phyloP scores from a whole-genome alignment of 2,888 invertebrate genomes.

The Cyrtodaria siliqua region DNA sequence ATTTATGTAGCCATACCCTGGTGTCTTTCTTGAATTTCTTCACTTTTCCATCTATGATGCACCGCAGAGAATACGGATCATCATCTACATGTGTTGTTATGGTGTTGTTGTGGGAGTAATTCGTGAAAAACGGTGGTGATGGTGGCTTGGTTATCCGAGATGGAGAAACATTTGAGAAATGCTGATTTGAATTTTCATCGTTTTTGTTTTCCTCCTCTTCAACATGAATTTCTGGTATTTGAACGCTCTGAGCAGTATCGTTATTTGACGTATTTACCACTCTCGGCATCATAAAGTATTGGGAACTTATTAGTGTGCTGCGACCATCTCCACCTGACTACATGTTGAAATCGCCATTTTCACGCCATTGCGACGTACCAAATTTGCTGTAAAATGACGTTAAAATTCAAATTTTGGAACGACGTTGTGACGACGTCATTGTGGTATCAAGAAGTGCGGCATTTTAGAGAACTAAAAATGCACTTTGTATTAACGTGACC shows the following conservation, averaged over 20 bases:
- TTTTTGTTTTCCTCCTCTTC: neutral
- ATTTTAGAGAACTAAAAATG: too few species aligned
- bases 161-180: neutral
- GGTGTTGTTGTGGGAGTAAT: neutral
- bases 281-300: neutral
- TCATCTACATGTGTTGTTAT: slow-evolving; percentile 9
- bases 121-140: neutral
- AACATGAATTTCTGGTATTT: neutral
- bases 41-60: slow-evolving; percentile 40
- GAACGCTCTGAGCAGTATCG: neutral
- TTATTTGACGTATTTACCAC: neutral
- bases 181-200: neutral
- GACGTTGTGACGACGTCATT: too few species aligned
- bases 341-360: too few species aligned
- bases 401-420: neutral
- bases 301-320: too few species aligned
- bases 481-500: too few species aligned
- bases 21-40: slow-evolving; percentile 56
- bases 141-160: neutral
- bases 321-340: too few species aligned
- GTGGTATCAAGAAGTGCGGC: too few species aligned
- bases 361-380: neutral
- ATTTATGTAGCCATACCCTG: slow-evolving; percentile 57
- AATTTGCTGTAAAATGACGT: neutral
- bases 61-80: slow-evolving; percentile 38